Evolutionary conservation across 2,113 vertebrate species (phyloP).

Genomic region (Oreochromis spilurus): DNA sequence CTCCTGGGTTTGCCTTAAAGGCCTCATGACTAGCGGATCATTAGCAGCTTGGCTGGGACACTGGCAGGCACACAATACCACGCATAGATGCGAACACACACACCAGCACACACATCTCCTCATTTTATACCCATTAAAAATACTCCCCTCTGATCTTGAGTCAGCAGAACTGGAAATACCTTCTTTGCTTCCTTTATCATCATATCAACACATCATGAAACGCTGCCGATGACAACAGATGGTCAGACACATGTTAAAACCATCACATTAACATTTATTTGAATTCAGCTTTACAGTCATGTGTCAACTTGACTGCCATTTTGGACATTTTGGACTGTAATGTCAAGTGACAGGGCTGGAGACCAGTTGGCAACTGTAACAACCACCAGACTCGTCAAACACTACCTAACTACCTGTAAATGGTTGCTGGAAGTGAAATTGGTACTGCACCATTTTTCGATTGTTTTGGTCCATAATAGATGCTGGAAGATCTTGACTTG

Average conservation of each 20-base stretch:
- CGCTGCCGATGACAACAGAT: not conserved
- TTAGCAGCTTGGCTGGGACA: conserved; percentile 27
- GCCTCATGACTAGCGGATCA: conserved; percentile 21
- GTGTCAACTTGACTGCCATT: not conserved
- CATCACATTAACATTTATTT: not conserved
- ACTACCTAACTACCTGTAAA: not conserved
- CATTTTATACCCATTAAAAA: conserved; percentile 24
- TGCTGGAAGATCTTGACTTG: not conserved
- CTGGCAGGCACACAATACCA: not conserved
- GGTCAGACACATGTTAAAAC: not conserved
- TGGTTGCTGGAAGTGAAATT: not conserved
- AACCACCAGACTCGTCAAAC: not conserved
- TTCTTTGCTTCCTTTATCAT: not conserved
- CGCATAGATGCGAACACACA: not conserved
- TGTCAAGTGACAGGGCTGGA: not conserved
- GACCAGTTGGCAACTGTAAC: not conserved
- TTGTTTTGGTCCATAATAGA: not conserved
- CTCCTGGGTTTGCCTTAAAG: conserved; percentile 33
- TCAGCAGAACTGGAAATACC: not conserved
- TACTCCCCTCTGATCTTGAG: conserved; percentile 8
- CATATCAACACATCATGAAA: not conserved
- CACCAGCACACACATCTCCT: not conserved
- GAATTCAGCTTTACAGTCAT: not conserved
- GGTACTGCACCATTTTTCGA: not conserved
- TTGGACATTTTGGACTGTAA: not conserved